Percentiles rank a stretch among this genome's conserved stretches.
phyloP scores from a whole-genome alignment of 2,113 vertebrate genomes.

The Indicator maculatus region DNA sequence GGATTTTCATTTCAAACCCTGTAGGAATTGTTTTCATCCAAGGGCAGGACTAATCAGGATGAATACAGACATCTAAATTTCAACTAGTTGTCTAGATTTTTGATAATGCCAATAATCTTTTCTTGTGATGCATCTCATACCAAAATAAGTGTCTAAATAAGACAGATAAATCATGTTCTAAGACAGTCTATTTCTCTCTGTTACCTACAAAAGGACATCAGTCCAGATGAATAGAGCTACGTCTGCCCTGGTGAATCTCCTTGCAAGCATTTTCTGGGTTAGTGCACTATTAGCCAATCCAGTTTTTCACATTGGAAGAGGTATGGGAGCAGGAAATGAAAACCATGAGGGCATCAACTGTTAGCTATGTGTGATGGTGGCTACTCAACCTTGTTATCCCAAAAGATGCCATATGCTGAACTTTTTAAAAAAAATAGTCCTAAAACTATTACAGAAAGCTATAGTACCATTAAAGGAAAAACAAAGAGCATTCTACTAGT shows the following conservation, averaged over 20 bases:
- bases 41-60: background rate
- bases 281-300: background rate
- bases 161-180: background rate
- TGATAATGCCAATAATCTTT: background rate
- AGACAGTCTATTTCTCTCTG: background rate
- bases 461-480: background rate
- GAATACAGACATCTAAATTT: background rate
- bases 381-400: background rate
- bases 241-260: background rate
- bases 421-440: background rate
- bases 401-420: background rate
- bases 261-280: background rate
- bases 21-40: background rate
- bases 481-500: background rate
- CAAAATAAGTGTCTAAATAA: constrained; percentile 34
- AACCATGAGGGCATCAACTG: background rate
- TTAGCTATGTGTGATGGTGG: background rate
- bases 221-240: background rate
- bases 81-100: constrained; percentile 1
- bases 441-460: background rate
- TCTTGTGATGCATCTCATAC: background rate
- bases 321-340: background rate
- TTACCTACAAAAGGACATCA: background rate
- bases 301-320: background rate
- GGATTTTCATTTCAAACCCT: background rate